These are phyloP conservation scores for Hyperopisus bebe DNA, from an alignment of 2,113 vertebrate genomes.

Conservation along the genomic window DNA sequence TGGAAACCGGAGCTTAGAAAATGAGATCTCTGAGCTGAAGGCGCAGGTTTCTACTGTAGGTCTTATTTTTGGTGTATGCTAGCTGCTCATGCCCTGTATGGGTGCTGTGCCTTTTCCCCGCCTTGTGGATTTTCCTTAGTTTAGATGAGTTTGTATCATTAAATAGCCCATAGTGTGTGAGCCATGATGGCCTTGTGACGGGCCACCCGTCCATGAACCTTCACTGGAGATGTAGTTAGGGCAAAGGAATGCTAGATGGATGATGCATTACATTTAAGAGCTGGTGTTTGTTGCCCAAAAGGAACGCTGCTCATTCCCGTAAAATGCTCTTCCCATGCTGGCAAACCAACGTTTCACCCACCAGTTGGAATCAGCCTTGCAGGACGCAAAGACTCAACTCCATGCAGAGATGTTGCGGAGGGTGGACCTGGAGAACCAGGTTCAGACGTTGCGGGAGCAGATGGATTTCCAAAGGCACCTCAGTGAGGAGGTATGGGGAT, in stretches of 20 bases:
- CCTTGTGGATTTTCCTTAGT: neutral
- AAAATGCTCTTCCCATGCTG: neutral
- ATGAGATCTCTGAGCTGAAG: constrained; percentile 50
- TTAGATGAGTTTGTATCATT: neutral
- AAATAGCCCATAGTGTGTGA: neutral
- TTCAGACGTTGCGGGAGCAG: constrained; percentile 69
- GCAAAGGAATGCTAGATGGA: neutral
- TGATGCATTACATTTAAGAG: neutral
- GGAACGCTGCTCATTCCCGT: neutral
- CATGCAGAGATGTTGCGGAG: constrained; percentile 64
- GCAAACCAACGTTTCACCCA: neutral
- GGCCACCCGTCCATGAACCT: neutral
- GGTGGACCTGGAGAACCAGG: constrained; percentile 67
- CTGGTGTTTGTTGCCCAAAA: neutral
- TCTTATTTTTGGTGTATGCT: neutral
- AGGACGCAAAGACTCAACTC: constrained; percentile 62
- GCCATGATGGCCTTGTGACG: neutral
- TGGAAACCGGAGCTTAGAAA: constrained; percentile 52
- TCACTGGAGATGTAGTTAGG: neutral
- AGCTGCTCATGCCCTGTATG: neutral
- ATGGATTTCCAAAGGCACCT: constrained; percentile 66
- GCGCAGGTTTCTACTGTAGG: constrained; percentile 60
- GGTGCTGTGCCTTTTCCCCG: neutral
- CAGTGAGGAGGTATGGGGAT: constrained; percentile 56
- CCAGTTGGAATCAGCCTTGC: constrained; percentile 51